Conservation (phyloP, 1,140 invertebrate species). For the Anoplophora glabripennis region DNA sequence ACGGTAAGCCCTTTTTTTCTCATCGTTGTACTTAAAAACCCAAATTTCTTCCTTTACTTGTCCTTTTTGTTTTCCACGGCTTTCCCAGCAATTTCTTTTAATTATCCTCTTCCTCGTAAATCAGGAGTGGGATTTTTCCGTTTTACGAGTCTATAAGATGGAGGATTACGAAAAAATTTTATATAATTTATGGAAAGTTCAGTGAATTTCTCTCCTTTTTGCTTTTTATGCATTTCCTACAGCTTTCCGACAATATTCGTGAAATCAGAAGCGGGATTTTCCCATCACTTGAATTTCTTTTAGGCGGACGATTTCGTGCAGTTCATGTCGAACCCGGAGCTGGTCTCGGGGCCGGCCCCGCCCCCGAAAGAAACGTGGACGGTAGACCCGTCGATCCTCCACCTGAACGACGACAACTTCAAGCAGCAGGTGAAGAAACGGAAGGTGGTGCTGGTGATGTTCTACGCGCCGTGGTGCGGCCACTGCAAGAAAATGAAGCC, state of each 20-base stretch:
- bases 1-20: constrained; percentile 60
- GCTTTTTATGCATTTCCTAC: no score
- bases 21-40: no score
- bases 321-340: constrained; percentile 64
- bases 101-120: no score
- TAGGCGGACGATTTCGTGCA: constrained; percentile 63
- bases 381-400: constrained; percentile 48
- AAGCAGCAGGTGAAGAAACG: constrained; percentile 58
- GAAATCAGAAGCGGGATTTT: neutral
- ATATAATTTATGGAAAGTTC: no score
- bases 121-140: no score
- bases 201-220: no score
- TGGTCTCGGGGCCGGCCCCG: constrained; percentile 43
- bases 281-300: constrained; percentile 22
- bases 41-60: no score
- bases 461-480: constrained; percentile 80
- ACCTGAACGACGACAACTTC: constrained; percentile 55
- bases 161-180: no score
- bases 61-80: no score
- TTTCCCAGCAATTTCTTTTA: no score
- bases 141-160: no score
- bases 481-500: constrained; percentile 75
- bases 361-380: constrained; percentile 22
- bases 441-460: constrained; percentile 70
- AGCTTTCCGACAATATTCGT: no score